phyloP scores from a whole-genome alignment of 2,888 invertebrate genomes.

The Macaria liturata region DNA sequence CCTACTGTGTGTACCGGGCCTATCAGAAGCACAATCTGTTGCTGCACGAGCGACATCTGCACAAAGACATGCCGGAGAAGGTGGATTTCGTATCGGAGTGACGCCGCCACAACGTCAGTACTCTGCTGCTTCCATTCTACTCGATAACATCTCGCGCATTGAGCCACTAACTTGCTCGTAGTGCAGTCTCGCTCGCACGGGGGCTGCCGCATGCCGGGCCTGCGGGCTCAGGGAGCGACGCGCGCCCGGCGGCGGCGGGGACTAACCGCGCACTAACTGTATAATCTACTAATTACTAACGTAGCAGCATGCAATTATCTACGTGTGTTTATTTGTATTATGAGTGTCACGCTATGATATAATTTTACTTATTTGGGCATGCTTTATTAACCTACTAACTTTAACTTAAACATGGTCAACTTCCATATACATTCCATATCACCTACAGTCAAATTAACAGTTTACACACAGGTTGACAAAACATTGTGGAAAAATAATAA shows the following conservation, averaged over 20 bases:
- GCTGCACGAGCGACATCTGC: slow-evolving; percentile 79
- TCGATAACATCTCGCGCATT: slow-evolving; percentile 16
- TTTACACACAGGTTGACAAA: no score
- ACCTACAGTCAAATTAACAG: no score
- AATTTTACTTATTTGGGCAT: slow-evolving; percentile 35
- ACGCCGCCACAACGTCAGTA: slow-evolving; percentile 73
- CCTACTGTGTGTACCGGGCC: slow-evolving; percentile 86
- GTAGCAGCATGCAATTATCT: no score
- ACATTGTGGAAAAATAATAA: no score
- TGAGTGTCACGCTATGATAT: slow-evolving; percentile 9
- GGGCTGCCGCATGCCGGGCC: no score
- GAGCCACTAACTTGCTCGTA: neutral
- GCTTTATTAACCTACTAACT: slow-evolving; percentile 16
- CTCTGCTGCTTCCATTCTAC: slow-evolving; percentile 32
- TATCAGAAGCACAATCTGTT: slow-evolving; percentile 86
- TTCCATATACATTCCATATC: no score
- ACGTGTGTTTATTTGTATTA: neutral
- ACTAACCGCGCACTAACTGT: no score
- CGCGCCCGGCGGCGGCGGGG: no score
- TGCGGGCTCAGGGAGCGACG: no score
- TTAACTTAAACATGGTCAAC: slow-evolving; percentile 19
- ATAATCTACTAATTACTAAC: no score
- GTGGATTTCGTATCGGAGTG: slow-evolving; percentile 81
- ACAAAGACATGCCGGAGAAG: slow-evolving; percentile 80
- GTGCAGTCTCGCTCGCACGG: no score